Conservation (phyloP, 2,888 invertebrate genomes). For the Spilarctia lutea region DNA sequence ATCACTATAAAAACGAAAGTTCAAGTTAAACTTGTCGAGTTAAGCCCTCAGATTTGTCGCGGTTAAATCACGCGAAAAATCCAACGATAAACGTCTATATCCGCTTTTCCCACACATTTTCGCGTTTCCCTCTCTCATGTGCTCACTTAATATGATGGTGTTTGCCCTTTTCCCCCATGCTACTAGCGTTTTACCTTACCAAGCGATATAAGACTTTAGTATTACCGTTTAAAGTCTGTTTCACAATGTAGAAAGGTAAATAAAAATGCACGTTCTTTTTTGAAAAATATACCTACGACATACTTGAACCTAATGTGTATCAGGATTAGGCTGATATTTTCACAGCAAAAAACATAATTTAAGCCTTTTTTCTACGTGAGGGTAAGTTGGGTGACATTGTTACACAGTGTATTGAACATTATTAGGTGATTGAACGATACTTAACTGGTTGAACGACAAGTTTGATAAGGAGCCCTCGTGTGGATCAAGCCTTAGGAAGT, state of each 20-base stretch:
- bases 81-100: conserved; percentile 86
- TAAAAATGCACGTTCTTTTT: conserved; percentile 75
- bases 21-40: conserved; percentile 64
- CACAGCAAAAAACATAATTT: conserved; percentile 34
- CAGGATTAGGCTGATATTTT: conserved; percentile 49
- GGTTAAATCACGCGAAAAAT: conserved; percentile 85
- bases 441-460: conserved; percentile 78
- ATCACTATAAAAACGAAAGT: conserved; percentile 37
- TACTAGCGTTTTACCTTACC: conserved; percentile 32
- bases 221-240: fast-evolving
- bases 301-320: conserved; percentile 24
- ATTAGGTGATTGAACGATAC: conserved; percentile 86
- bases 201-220: conserved; percentile 49
- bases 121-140: conserved; percentile 84
- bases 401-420: conserved; percentile 85
- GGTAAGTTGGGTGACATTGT: conserved; percentile 82
- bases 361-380: conserved; percentile 54
- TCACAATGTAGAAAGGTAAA: conserved; percentile 41
- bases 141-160: conserved; percentile 86
- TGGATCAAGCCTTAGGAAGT: conserved; percentile 62
- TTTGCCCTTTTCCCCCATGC: conserved; percentile 82
- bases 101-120: conserved; percentile 86
- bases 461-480: conserved; percentile 81
- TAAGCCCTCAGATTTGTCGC: conserved; percentile 83
- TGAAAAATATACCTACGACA: conserved; percentile 47